Evolutionary conservation across 2,113 vertebrate genomes (phyloP).

Genomic region (Pandion haliaetus): DNA sequence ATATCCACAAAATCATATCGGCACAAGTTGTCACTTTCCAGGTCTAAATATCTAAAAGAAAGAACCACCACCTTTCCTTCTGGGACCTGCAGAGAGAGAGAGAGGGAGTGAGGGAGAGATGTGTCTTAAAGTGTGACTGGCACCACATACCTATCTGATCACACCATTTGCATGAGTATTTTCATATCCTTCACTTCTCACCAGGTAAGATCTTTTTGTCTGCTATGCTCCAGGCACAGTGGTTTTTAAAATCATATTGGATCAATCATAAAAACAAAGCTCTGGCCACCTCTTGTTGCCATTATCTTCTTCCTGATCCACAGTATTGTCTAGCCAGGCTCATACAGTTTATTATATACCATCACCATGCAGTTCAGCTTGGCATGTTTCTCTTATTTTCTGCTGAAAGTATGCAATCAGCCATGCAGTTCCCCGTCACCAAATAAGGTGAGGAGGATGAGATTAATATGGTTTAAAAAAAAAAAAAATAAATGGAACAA

Average conservation of each 20-base stretch:
- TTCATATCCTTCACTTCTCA: background rate
- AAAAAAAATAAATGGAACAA: background rate
- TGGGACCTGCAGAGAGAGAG: slow-evolving; percentile 81
- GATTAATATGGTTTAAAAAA: background rate
- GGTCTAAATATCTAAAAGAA: slow-evolving; percentile 89
- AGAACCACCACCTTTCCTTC: slow-evolving; percentile 94
- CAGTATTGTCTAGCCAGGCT: background rate
- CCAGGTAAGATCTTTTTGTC: background rate
- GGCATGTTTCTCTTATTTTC: background rate
- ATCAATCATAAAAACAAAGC: background rate
- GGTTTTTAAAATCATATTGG: background rate
- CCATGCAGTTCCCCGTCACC: background rate
- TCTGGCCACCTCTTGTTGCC: background rate
- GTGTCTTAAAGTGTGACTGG: background rate
- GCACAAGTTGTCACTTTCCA: slow-evolving; percentile 93
- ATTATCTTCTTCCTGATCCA: background rate
- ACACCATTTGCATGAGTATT: background rate
- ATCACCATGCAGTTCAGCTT: background rate
- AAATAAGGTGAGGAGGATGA: background rate
- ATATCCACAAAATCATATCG: slow-evolving; percentile 97
- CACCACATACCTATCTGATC: fast-evolving
- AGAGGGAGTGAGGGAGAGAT: background rate
- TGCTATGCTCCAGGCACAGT: background rate
- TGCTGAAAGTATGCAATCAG: background rate
- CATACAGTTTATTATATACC: background rate